Evolutionary conservation across 1,140 invertebrate genomes (phyloP), one percentile per base, ranked within the genome.

Genomic region (Brachionus plicatilis): DNA sequence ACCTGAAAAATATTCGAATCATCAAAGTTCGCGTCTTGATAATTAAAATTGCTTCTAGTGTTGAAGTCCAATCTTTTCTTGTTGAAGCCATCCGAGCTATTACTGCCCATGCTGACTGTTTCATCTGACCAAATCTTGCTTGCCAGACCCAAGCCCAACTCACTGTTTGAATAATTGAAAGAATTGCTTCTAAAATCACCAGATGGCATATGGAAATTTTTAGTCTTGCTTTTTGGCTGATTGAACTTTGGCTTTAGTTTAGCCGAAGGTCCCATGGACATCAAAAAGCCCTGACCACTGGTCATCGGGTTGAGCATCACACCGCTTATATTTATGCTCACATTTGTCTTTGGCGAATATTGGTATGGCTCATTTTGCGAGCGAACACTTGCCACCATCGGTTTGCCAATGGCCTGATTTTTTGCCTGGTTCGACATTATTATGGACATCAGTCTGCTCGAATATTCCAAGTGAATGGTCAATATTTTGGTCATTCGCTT

Each of bases 381-480:
- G 24, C 66, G 66, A 29, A 14, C 2, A 72, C 17, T 45, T 20
- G 41, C 17, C 41, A 33, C 17, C 41, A n/a, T 12, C 12, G 17
- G n/a, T 20, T 72, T 72, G 41, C 33, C n/a, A 68, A 43, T 72
- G 3, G 33, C 41, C 17, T 41, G 37, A 41, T 5, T 72, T 45
- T 72, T 37, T 7, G 29, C 60, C 37, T 65, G 24, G 65, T 65
- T 65, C 29, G 24, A 17, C 3, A 60, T 27, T n/a, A 82, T 20
- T 37, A 65, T 82, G 14, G 65, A 27, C 79, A 82, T 68, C 9
- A 80, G 12, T 29, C 53, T 82, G 29, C 37, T 65, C 8, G 79
- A 47, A 82, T 82, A 82, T 24, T 82, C 79, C 41, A 82, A 43
- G 53, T 82, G 65, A 24, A 56, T 68, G 2, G 33, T 27, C 17